Base-by-base conservation (phyloP, 2,888 invertebrate genomes). In the Meiosimyza decipiens region DNA sequence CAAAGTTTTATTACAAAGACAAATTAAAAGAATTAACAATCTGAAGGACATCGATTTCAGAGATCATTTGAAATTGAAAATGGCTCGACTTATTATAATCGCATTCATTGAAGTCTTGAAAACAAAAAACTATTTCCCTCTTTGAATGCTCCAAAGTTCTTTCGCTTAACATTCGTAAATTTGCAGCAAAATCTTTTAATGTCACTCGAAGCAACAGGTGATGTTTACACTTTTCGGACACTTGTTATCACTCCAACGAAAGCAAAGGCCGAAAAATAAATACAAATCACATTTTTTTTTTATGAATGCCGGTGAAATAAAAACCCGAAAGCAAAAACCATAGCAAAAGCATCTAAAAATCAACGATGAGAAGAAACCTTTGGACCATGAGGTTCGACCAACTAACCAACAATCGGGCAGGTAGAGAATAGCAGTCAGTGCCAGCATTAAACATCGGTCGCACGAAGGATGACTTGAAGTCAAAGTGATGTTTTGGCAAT, bases 201-300 rank as follows among this genome's bases (percentile, higher is more conserved):
- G 70, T 63, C 70, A 62, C 40, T 54, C 13, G 6, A 7, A 18
- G 49, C 28, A 68, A 59, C 68, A 69, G 18, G 68, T 40, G 18
- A 18, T 52, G 52, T 54, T 63, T 62, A 62, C 70, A 70, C 70
- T 62, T 70, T 62, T 63, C 54, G 70, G 70, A 70, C 70, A 70
- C 63, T 70, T 70, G 62, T 70, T 70, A 62, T 63, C 70, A 63
- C 70, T 70, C 63, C 52, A 15, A 54, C 59, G 50, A 40, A 59
- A n/a, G 55, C 40, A 51, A 52, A 64, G 28, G 4, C 28, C 28
- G 28, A 28, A 28, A 28, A 0, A 28, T 28, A 28, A 64, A 64
- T 51, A 51, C 66, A 66, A 66, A 49, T 15, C 33, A n/a, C 6
- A 6, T 6, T 6, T 5, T 40, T 6, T 5, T 40, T 40, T 40